Evolutionary conservation across 2,113 vertebrate genomes (phyloP), one percentile per base, ranked within the genome.

Genomic region (Muntiacus reevesi): DNA sequence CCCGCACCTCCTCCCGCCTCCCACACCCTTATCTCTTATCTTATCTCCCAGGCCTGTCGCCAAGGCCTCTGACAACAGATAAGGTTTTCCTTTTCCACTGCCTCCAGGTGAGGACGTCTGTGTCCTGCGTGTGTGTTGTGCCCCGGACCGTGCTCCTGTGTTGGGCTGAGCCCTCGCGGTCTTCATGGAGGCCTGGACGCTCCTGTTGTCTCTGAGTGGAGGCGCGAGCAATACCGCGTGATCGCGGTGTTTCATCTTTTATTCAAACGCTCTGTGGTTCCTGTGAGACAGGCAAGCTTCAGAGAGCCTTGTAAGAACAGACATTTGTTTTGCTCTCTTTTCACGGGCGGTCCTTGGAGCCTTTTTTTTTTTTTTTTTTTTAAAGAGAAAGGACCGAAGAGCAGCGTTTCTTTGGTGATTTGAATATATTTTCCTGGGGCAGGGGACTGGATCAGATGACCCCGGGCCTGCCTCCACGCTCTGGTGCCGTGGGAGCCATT

Each of bases 401-500:
- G 23, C 36, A 6, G n/a, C 25, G 7, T 91, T 89, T 82, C 59
- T n/a, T 76, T 0, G 2, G 19, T 47, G 85, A n/a, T 74, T 43
- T 7, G 13, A 8, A 9, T 43, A 2, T 3, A 2, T 74, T 28
- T 14, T 57, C 27, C 64, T 5, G 6, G 30, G 27, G 1, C 45
- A 8, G 40, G 57, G 52, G 36, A 5, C 23, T 43, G 47, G 62
- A 7, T 50, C 45, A 5, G 30, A 5, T 27, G 81, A 27, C 40
- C 27, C 52, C 0, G 1, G 0, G 16, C 23, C n/a, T 1, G 0
- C 57, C 40, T 54, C 6, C 3, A 2, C 1, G 2, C 78, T 47
- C 67, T 21, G 59, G 45, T 62, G 47, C 62, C 2, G 2, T 6
- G 55, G 28, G 40, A 14, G 79, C 30, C 7, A 1, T 10, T n/a